Evolutionary conservation across 1,140 invertebrate species (phyloP).

Genomic region (Megalopta genalis): DNA sequence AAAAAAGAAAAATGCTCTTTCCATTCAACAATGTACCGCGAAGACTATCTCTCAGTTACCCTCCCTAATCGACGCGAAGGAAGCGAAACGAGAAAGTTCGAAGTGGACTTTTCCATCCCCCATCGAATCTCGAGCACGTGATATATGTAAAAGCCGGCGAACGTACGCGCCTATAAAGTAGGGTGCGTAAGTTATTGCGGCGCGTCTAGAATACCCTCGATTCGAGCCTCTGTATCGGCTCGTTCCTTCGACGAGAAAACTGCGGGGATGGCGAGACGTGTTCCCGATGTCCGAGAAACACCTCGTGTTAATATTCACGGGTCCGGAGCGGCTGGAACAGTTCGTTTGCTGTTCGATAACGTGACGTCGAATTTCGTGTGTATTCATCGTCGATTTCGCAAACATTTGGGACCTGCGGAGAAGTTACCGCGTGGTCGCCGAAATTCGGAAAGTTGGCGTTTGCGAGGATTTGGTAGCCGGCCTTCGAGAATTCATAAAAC

Average conservation of each 20-base stretch:
- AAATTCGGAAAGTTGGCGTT: not conserved
- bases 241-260: not conserved
- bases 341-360: not conserved
- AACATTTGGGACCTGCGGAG: not conserved
- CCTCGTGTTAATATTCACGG: not conserved
- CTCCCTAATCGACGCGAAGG: slow-evolving; percentile 45
- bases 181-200: slow-evolving; percentile 56
- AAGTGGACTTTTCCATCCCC: slow-evolving; percentile 26
- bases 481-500: not conserved
- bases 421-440: not conserved
- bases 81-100: slow-evolving; percentile 31
- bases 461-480: not conserved
- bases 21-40: not conserved
- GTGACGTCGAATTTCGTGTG: not conserved
- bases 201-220: slow-evolving; percentile 31
- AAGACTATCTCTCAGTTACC: too few species aligned
- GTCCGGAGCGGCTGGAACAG: not conserved
- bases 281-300: not conserved
- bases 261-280: slow-evolving; percentile 11
- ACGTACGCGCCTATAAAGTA: slow-evolving; percentile 22
- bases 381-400: not conserved
- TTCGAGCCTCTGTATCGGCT: slow-evolving; percentile 25
- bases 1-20: too few species aligned
- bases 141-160: slow-evolving; percentile 57
- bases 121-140: slow-evolving; percentile 52